Percentiles rank a stretch among this genome's conserved stretches.
phyloP scores from a whole-genome alignment of 2,888 invertebrate genomes.

The Sphecodes monilicornis region DNA sequence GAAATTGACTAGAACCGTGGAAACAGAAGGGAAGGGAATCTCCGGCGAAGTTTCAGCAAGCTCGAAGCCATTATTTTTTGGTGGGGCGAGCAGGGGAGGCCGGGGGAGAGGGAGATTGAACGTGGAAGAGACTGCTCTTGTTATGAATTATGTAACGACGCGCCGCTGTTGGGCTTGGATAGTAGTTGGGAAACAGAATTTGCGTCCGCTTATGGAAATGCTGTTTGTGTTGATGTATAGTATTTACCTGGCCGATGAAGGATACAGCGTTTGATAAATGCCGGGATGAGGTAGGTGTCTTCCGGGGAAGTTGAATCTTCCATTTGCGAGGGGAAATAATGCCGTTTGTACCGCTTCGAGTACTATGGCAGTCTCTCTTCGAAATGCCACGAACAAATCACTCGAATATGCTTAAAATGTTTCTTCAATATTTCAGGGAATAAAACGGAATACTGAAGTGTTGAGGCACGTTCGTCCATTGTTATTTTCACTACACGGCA shows the following conservation, averaged over 20 bases:
- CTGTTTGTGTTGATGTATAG: conserved; percentile 18
- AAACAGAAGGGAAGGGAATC: conserved; percentile 2
- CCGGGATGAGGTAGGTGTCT: not conserved
- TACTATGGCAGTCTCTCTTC: not conserved
- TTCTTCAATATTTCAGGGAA: not conserved
- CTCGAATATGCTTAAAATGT: not conserved
- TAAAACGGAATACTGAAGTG: not conserved
- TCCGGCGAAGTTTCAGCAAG: conserved; percentile 24
- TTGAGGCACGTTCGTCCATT: not conserved
- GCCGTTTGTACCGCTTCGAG: not conserved
- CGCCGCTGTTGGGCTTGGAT: not conserved
- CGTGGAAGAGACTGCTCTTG: conserved; percentile 22
- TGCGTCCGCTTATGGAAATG: conserved; percentile 46
- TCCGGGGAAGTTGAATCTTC: conserved; percentile 11
- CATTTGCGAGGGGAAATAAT: conserved; percentile 22
- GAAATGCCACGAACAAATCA: not conserved
- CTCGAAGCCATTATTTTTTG: conserved; percentile 30
- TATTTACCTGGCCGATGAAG: conserved; percentile 12
- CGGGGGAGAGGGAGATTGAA: conserved; percentile 6
- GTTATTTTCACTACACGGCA: too few species aligned
- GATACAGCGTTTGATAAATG: conserved; percentile 31
- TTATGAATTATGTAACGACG: conserved; percentile 54
- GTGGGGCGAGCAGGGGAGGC: not conserved
- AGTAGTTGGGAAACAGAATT: conserved; percentile 42
- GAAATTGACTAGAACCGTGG: conserved; percentile 13